Conservation (phyloP, 1,140 invertebrate genomes). For the Neomicropteryx cornuta region DNA sequence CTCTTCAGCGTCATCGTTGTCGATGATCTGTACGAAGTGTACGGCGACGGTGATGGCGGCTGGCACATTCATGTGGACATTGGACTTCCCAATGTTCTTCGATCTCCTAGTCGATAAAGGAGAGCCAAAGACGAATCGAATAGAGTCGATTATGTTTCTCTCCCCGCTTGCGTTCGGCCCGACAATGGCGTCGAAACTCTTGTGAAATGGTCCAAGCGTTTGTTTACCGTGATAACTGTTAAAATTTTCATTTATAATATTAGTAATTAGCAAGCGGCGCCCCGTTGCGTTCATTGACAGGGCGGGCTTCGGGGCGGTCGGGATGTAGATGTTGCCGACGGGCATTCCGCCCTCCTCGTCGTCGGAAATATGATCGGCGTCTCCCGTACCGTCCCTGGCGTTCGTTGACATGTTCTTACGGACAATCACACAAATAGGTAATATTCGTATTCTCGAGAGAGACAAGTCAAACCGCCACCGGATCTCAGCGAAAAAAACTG, state of each 20-base stretch:
- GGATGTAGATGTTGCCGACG: conserved; percentile 68
- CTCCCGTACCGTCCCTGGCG: too few relatives aligned
- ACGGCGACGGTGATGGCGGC: conserved; percentile 78
- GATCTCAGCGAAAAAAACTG: too few relatives aligned
- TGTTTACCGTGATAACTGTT: conserved; percentile 84
- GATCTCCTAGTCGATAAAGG: conserved; percentile 83
- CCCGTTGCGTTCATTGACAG: conserved; percentile 46
- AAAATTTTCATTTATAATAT: conserved; percentile 84
- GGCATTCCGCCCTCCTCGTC: conserved; percentile 38
- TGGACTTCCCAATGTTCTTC: conserved; percentile 82
- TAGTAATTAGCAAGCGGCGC: conserved; percentile 74
- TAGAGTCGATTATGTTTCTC: conserved; percentile 94
- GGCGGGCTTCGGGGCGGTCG: conserved; percentile 52
- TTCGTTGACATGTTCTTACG: too few relatives aligned
- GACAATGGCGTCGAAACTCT: conserved; percentile 85
- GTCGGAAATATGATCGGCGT: conserved; percentile 24
- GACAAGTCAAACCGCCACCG: too few relatives aligned
- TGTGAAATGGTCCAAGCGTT: conserved; percentile 64
- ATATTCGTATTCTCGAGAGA: too few relatives aligned
- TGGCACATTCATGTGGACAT: conserved; percentile 54
- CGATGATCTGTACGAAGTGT: conserved; percentile 76
- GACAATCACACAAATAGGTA: too few relatives aligned
- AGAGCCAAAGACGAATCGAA: conserved; percentile 96
- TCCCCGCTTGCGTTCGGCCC: conserved; percentile 96
- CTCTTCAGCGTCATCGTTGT: conserved; percentile 58